These are phyloP conservation scores for Misgurnus mizolepis DNA, from an alignment of 2,113 vertebrate genomes.

Conservation along the genomic window DNA sequence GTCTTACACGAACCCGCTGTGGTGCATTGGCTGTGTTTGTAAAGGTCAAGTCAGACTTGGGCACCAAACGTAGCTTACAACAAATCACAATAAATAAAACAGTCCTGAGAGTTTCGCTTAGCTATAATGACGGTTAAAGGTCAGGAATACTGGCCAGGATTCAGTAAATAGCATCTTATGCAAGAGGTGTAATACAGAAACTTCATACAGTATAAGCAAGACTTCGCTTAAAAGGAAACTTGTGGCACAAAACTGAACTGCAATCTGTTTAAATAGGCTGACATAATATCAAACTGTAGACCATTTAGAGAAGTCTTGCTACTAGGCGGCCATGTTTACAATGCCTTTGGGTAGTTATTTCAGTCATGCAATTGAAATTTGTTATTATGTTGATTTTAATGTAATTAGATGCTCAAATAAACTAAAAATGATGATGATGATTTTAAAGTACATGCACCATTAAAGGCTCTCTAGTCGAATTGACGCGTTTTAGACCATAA, in stretches of 20 bases:
- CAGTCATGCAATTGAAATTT: too few species aligned
- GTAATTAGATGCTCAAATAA: too few species aligned
- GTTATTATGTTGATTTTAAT: too few species aligned
- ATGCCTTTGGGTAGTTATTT: too few species aligned
- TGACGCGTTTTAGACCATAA: too few species aligned
- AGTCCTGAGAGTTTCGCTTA: constrained; percentile 2
- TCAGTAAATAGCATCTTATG: background rate
- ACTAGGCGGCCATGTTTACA: background rate
- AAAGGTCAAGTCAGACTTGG: constrained; percentile 12
- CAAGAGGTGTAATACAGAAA: background rate
- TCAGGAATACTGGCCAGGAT: background rate
- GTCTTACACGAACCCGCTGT: background rate
- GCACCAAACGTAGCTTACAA: background rate
- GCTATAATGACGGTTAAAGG: constrained; percentile 26
- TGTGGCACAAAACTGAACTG: too few species aligned
- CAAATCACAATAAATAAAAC: constrained; percentile 34
- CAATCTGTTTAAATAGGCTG: background rate
- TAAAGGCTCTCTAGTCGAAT: too few species aligned
- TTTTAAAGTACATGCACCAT: too few species aligned
- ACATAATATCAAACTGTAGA: too few species aligned
- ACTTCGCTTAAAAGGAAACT: too few species aligned
- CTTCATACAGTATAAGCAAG: too few species aligned
- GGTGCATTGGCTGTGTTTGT: constrained; percentile 1
- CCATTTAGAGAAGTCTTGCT: background rate
- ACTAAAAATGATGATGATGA: too few species aligned